These are phyloP conservation scores for Dryococelus australis DNA, from an alignment of 2,888 invertebrate genomes.

Conservation along the genomic window DNA sequence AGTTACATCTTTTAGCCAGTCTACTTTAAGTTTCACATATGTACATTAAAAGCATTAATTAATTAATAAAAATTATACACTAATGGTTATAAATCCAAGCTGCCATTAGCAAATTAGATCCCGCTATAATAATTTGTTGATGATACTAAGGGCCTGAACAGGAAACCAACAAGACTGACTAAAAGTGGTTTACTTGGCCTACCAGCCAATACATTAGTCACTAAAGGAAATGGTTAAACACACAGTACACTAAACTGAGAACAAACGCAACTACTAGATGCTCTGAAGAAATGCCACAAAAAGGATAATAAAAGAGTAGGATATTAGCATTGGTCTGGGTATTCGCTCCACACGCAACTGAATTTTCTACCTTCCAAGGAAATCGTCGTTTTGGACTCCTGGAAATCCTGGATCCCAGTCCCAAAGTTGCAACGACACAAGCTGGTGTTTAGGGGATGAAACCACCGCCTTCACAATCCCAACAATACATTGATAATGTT, in stretches of 20 bases:
- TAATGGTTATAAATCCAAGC: too few species aligned
- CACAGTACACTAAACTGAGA: neutral
- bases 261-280: neutral
- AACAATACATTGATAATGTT: neutral
- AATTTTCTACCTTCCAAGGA: constrained; percentile 75
- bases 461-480: constrained; percentile 71
- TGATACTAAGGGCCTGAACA: too few species aligned
- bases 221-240: neutral
- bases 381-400: constrained; percentile 81
- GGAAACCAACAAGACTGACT: too few species aligned
- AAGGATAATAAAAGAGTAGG: neutral
- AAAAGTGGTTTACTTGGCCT: too few species aligned
- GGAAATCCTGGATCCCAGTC: constrained; percentile 84
- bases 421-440: constrained; percentile 78
- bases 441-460: constrained; percentile 77
- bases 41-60: too few species aligned
- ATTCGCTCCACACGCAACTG: neutral
- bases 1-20: too few species aligned
- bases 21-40: too few species aligned
- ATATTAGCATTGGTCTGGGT: neutral
- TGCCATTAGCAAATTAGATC: too few species aligned
- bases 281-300: neutral
- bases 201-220: neutral
- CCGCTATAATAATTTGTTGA: too few species aligned
- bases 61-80: too few species aligned